Evolutionary conservation across 2,113 vertebrate genomes (phyloP).

Genomic region (Myrmecobius fasciatus): DNA sequence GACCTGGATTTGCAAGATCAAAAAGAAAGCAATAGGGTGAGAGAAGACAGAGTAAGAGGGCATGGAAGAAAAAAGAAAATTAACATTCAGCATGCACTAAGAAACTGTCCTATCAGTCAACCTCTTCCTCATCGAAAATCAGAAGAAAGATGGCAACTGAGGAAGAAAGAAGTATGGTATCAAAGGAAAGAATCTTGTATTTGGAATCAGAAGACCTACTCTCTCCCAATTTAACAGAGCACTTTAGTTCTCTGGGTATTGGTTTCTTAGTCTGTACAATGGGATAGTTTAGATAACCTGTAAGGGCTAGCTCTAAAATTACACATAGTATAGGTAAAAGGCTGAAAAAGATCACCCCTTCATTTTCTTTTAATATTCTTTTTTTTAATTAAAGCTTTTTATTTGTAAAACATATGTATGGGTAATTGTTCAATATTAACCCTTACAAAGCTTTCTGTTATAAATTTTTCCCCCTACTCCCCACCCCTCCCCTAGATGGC

Average conservation of each 20-base stretch:
- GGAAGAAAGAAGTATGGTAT: slow-evolving; percentile 56
- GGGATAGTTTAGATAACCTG: not conserved
- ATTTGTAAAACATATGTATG: too few relatives aligned
- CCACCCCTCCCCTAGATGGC: too few relatives aligned
- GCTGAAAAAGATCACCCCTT: not conserved
- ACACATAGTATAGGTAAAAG: not conserved
- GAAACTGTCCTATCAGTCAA: slow-evolving; percentile 63
- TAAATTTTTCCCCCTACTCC: too few relatives aligned
- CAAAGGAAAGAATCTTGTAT: not conserved
- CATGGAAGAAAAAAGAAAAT: slow-evolving; percentile 61
- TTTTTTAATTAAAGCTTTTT: too few relatives aligned
- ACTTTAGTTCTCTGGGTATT: not conserved
- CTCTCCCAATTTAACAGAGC: not conserved
- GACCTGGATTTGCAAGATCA: slow-evolving; percentile 82
- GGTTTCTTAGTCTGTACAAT: not conserved
- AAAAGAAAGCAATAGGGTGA: slow-evolving; percentile 75
- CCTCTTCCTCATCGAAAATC: slow-evolving; percentile 59
- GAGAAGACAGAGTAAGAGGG: slow-evolving; percentile 40
- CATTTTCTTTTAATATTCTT: too few relatives aligned
- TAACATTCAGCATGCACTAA: slow-evolving; percentile 67
- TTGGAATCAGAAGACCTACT: not conserved
- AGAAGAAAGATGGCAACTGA: slow-evolving; percentile 61
- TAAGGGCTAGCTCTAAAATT: not conserved
- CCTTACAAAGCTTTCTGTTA: too few relatives aligned
- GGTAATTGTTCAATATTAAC: too few relatives aligned